phyloP scores from a whole-genome alignment of 2,113 vertebrate genomes.

The Aplodontia rufa region DNA sequence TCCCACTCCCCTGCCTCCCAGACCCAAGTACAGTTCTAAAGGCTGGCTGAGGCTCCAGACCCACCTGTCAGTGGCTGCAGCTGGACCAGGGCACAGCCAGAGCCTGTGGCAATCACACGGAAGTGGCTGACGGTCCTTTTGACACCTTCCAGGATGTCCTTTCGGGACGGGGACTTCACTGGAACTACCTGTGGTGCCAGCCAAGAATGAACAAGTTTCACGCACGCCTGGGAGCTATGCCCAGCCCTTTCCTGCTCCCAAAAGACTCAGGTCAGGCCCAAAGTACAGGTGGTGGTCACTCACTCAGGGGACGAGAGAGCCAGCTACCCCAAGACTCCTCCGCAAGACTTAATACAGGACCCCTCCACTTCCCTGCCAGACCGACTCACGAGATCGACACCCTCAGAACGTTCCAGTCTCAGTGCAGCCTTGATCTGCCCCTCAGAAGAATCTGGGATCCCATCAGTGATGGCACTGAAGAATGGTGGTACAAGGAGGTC shows the following conservation, averaged over 20 bases:
- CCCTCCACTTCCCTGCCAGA: neutral
- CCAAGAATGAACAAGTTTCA: neutral
- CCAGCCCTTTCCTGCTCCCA: fast-evolving
- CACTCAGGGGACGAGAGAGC: neutral
- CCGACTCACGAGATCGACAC: constrained; percentile 73
- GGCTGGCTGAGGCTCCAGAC: neutral
- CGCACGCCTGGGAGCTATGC: neutral
- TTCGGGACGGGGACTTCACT: constrained; percentile 70
- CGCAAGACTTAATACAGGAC: neutral
- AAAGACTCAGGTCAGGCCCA: neutral
- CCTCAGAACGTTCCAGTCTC: constrained; percentile 69
- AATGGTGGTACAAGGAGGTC: neutral
- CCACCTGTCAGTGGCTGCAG: constrained; percentile 85
- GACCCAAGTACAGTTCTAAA: neutral
- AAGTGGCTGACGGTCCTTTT: constrained; percentile 84
- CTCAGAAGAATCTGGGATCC: constrained; percentile 66
- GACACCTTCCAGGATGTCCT: constrained; percentile 80
- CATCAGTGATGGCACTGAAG: constrained; percentile 80
- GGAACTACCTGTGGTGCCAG: constrained; percentile 79
- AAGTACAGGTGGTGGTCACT: neutral
- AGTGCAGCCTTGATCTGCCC: constrained; percentile 80
- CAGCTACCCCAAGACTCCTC: neutral
- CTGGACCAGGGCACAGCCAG: constrained; percentile 84
- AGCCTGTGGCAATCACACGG: constrained; percentile 68
- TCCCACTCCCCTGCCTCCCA: neutral